These are phyloP conservation scores for Chitala chitala DNA, from an alignment of 2,113 vertebrate species.

Conservation along the genomic window DNA sequence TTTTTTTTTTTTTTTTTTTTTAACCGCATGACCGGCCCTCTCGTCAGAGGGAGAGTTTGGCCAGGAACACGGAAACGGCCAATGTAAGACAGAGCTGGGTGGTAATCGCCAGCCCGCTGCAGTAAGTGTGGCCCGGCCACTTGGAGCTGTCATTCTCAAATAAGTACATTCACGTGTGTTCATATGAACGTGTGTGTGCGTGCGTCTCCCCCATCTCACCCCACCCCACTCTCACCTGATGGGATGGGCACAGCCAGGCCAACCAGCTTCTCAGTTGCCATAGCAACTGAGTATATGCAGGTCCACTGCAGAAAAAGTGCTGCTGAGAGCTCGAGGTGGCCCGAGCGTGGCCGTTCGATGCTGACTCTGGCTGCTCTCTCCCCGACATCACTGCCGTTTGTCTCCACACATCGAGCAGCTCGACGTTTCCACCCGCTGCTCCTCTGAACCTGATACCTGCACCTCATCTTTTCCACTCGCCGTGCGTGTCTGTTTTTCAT, in stretches of 20 bases:
- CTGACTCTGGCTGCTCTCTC: background rate
- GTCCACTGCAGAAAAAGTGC: slow-evolving; percentile 61
- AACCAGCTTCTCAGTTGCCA: background rate
- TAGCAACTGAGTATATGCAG: background rate
- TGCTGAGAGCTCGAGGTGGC: slow-evolving; percentile 14
- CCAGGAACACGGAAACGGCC: background rate
- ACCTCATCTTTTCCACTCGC: slow-evolving; percentile 13
- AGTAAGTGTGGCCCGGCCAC: no score
- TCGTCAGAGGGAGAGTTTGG: background rate
- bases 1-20: background rate
- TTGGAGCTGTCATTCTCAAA: background rate
- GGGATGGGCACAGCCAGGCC: background rate
- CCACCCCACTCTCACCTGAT: background rate
- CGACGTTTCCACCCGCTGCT: no score
- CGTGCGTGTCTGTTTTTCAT: slow-evolving; percentile 18
- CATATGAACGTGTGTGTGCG: background rate
- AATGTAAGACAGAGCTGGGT: background rate
- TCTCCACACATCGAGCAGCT: no score
- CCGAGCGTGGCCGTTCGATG: background rate
- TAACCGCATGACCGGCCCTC: background rate
- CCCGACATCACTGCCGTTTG: background rate
- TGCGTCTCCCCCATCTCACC: background rate
- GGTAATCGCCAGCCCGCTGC: background rate
- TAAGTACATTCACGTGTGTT: no score
- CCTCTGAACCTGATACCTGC: background rate